Percentiles rank a stretch among this genome's conserved stretches.
Evolutionary conservation across 35 echinoderm and acorn worm genomes (phyloP).

Genomic region (Lytechinus variegatus): DNA sequence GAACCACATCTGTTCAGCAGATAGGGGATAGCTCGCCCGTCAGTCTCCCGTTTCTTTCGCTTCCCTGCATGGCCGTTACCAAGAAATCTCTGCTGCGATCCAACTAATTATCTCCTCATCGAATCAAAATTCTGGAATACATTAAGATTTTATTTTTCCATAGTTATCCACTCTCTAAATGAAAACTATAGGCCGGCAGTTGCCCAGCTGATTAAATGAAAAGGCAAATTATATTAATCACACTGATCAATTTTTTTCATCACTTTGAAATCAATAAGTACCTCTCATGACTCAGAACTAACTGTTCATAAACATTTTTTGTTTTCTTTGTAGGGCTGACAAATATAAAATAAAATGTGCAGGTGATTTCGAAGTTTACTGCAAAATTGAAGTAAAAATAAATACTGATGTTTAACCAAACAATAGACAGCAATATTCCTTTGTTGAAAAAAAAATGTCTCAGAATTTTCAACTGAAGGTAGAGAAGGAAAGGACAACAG

Average conservation of each 20-base stretch:
- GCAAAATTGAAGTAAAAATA: not conserved
- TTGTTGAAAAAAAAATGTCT: too few relatives aligned
- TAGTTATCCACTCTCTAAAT: too few relatives aligned
- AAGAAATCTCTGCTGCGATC: conserved; percentile 29
- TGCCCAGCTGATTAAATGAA: not conserved
- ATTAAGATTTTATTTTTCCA: not conserved
- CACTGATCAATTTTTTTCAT: too few relatives aligned
- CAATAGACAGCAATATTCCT: not conserved
- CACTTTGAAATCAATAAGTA: too few relatives aligned
- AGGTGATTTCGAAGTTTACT: too few relatives aligned
- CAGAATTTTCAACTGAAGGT: not conserved
- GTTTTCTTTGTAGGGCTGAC: too few relatives aligned
- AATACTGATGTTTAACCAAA: too few relatives aligned
- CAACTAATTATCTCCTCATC: not conserved
- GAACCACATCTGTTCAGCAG: conserved; percentile 3
- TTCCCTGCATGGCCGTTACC: conserved; percentile 22
- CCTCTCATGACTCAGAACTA: too few relatives aligned
- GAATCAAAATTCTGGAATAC: not conserved
- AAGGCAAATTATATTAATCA: too few relatives aligned
- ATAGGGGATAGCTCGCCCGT: conserved; percentile 15
- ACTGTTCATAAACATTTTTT: too few relatives aligned
- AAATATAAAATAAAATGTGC: too few relatives aligned
- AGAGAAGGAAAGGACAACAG: not conserved
- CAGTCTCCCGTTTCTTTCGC: not conserved
- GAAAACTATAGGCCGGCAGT: not conserved